These are phyloP conservation scores for Nebria ingens DNA, from an alignment of 1,140 invertebrate genomes.

Conservation along the genomic window DNA sequence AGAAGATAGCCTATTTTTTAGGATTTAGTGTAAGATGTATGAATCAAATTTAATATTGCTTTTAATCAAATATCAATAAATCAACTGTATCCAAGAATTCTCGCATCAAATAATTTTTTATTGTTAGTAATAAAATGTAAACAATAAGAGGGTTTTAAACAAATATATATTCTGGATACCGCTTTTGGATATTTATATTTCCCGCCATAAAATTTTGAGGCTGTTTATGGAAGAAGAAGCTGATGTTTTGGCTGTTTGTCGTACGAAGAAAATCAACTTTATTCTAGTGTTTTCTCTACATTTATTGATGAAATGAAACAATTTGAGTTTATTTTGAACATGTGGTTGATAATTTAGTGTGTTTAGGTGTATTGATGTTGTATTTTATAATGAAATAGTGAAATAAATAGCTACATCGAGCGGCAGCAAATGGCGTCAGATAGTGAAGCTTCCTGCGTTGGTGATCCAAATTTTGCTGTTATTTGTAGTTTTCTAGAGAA, in stretches of 20 bases:
- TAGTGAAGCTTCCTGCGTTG: conserved; percentile 74
- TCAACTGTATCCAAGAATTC: too few relatives aligned
- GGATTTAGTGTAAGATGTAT: too few relatives aligned
- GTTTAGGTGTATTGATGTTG: not conserved
- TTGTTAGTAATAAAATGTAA: too few relatives aligned
- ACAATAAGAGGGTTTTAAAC: too few relatives aligned
- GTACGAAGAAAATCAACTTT: not conserved
- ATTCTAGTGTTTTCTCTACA: not conserved
- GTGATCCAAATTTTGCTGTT: conserved; percentile 91
- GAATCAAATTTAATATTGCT: too few relatives aligned
- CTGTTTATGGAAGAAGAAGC: not conserved
- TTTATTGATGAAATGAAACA: not conserved
- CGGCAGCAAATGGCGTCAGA: conserved; percentile 66
- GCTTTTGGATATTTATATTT: too few relatives aligned
- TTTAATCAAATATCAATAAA: too few relatives aligned
- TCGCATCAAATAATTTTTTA: too few relatives aligned
- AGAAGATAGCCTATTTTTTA: too few relatives aligned
- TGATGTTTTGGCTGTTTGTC: conserved; percentile 1
- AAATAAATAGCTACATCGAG: not conserved
- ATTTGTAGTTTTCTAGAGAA: conserved; percentile 88
- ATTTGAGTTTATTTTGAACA: not conserved
- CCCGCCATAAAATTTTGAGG: too few relatives aligned
- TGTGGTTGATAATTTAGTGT: not conserved
- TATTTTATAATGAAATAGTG: not conserved
- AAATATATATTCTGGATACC: too few relatives aligned